Evolutionary conservation across 2,113 vertebrate species (phyloP).

Genomic region (Oxyruncus cristatus): DNA sequence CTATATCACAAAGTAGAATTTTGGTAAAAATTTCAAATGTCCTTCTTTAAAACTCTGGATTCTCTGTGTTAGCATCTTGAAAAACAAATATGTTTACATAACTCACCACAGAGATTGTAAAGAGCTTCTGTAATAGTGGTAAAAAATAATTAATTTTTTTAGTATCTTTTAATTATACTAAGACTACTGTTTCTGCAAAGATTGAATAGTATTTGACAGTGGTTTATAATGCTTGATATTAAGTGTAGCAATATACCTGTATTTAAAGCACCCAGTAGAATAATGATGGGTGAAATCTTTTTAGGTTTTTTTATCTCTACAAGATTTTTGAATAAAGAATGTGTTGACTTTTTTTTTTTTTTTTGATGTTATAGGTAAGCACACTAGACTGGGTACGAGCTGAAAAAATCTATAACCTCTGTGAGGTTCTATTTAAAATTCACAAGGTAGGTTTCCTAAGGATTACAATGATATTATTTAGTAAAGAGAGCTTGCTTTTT

Average conservation of each 20-base stretch:
- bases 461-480: not conserved
- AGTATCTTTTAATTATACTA: not conserved
- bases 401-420: slow-evolving; percentile 91
- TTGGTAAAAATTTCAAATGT: not conserved
- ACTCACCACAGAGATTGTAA: not conserved
- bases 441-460: slow-evolving; percentile 83
- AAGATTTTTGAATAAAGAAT: not conserved
- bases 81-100: not conserved
- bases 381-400: slow-evolving; percentile 86
- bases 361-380: slow-evolving; percentile 78
- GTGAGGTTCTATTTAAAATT: slow-evolving; percentile 95
- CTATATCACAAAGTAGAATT: not conserved
- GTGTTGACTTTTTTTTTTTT: not conserved
- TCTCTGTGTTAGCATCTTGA: not conserved
- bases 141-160: not conserved
- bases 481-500: not conserved
- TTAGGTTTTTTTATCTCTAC: not conserved
- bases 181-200: not conserved
- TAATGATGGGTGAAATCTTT: not conserved
- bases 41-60: not conserved
- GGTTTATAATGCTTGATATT: not conserved
- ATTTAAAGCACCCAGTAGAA: not conserved
- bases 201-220: not conserved
- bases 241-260: not conserved
- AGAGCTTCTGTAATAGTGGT: not conserved